Evolutionary conservation across 2,113 vertebrate genomes (phyloP).

Genomic region (Oostethus manadensis): DNA sequence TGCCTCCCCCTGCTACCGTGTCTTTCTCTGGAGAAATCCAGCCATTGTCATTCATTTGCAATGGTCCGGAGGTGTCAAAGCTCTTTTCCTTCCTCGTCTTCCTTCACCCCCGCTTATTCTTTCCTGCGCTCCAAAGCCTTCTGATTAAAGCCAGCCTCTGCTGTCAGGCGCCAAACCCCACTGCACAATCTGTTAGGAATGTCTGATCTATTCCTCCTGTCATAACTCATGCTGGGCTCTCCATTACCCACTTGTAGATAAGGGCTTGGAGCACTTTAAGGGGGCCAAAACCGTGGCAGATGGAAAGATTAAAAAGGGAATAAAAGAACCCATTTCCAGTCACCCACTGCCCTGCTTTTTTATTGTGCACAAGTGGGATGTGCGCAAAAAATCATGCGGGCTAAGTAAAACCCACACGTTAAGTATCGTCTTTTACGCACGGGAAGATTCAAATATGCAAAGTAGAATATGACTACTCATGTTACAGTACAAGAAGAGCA

Average conservation of each 20-base stretch:
- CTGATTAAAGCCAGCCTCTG: slow-evolving; percentile 66
- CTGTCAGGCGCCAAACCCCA: slow-evolving; percentile 48
- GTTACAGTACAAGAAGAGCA: too few species aligned
- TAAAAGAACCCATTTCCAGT: slow-evolving; percentile 20
- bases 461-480: background rate
- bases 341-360: slow-evolving; percentile 6
- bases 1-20: background rate
- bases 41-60: slow-evolving; percentile 37
- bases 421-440: background rate
- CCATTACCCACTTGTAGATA: slow-evolving; percentile 60
- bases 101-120: slow-evolving; percentile 38
- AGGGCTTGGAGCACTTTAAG: slow-evolving; percentile 37
- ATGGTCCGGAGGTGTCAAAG: slow-evolving; percentile 29
- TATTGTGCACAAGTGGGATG: slow-evolving; percentile 9
- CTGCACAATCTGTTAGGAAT: slow-evolving; percentile 61
- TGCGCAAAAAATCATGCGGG: slow-evolving; percentile 17
- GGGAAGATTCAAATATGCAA: background rate
- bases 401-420: background rate
- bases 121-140: slow-evolving; percentile 41
- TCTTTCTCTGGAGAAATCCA: slow-evolving; percentile 15
- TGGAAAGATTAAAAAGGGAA: slow-evolving; percentile 32
- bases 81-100: slow-evolving; percentile 27
- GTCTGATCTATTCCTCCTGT: slow-evolving; percentile 57
- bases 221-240: slow-evolving; percentile 53
- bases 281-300: slow-evolving; percentile 46